A percentile compares a stretch with the other conserved stretches of the same genome.
phyloP scores from a whole-genome alignment of 2,797 vertebrate genomes.

The Anolis apletophallus region DNA sequence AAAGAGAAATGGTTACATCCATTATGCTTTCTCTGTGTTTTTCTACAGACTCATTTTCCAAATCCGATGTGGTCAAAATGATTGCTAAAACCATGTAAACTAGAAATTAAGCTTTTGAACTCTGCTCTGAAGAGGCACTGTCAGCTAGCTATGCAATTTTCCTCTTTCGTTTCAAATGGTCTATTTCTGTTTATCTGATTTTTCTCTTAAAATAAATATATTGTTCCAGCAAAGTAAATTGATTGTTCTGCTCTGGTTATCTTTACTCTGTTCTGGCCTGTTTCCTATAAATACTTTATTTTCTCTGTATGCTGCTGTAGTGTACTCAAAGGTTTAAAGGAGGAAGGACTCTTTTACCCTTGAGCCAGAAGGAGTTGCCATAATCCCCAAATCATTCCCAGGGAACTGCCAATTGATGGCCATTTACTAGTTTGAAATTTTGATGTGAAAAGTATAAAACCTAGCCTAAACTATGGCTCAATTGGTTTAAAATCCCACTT shows the following conservation, averaged over 20 bases:
- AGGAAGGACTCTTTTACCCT: not conserved
- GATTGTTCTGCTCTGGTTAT: conserved; percentile 3
- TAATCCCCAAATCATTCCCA: not conserved
- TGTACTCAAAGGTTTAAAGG: not conserved
- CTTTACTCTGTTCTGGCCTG: not conserved
- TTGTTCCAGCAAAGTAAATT: conserved; percentile 29
- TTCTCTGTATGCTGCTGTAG: not conserved
- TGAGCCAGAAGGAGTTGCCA: not conserved
- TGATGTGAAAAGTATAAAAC: not conserved
- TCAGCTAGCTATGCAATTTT: conserved; percentile 1
- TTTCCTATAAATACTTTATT: conserved; percentile 3
- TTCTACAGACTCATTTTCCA: not conserved
- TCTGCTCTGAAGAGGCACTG: not conserved
- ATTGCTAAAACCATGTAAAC: not conserved
- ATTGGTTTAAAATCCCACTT: not conserved
- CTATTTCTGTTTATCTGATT: conserved; percentile 12
- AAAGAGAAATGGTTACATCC: not conserved
- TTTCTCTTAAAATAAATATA: conserved; percentile 3
- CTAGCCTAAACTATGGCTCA: not conserved
- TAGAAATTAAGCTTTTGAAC: conserved; percentile 16
- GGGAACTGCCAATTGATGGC: not conserved
- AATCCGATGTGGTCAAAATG: not conserved
- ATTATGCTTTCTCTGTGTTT: not conserved
- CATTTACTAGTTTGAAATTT: not conserved
- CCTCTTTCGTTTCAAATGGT: not conserved